Percentiles rank a stretch among this genome's conserved stretches.
phyloP scores from a whole-genome alignment of 2,888 invertebrate genomes.

The Cosmia pyralina region DNA sequence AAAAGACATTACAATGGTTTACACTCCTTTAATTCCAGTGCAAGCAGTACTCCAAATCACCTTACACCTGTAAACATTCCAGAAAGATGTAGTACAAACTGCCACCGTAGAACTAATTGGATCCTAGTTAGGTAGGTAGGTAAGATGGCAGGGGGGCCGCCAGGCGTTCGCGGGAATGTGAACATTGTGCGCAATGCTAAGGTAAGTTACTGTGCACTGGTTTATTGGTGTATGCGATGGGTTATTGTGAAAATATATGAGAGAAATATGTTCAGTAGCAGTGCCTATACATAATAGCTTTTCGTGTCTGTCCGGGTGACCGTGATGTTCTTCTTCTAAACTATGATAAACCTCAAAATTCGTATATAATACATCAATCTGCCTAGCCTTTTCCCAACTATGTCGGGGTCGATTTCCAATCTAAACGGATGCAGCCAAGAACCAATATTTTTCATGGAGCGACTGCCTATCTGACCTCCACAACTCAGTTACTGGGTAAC shows the following conservation, averaged over 20 bases:
- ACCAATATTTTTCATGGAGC: too few species aligned
- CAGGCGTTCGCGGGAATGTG: conserved; percentile 33
- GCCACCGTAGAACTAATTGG: conserved; percentile 53
- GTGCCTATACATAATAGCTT: too few species aligned
- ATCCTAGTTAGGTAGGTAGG: conserved; percentile 44
- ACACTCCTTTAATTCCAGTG: conserved; percentile 24
- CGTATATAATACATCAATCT: too few species aligned
- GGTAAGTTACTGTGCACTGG: conserved; percentile 6
- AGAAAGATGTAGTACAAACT: conserved; percentile 33
- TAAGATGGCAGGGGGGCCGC: conserved; percentile 27
- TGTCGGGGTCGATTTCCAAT: too few species aligned
- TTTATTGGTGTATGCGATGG: neutral
- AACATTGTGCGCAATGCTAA: conserved; percentile 38
- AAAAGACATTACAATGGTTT: conserved; percentile 18
- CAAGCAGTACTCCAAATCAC: conserved; percentile 14
- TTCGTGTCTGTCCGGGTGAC: too few species aligned
- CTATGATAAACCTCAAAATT: too few species aligned
- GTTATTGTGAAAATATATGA: conserved; percentile 6
- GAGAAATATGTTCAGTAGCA: neutral
- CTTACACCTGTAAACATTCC: conserved; percentile 39
- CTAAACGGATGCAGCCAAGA: too few species aligned
- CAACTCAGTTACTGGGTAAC: too few species aligned
- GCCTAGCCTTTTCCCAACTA: too few species aligned
- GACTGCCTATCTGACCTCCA: too few species aligned
- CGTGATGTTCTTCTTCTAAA: too few species aligned